phyloP scores from a whole-genome alignment of 2,888 invertebrate genomes.

The Caenorhabditis zanzibari region DNA sequence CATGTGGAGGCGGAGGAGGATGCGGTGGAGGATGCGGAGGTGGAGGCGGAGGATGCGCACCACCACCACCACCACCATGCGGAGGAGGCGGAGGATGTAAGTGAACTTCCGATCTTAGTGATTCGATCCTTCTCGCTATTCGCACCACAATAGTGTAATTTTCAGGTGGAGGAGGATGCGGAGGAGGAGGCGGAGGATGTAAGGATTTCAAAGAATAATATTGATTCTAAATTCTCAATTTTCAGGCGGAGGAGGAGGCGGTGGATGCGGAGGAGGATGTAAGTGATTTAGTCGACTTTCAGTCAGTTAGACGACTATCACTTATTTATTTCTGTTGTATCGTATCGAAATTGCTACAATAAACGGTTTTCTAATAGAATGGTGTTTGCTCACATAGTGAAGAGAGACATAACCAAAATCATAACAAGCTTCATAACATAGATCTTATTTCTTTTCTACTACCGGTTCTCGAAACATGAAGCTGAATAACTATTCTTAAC shows the following conservation, averaged over 20 bases:
- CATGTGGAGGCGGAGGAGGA: conserved; percentile 46
- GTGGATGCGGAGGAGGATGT: conserved; percentile 55
- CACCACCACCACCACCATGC: conserved; percentile 61
- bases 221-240: not conserved
- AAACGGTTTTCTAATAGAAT: conserved; percentile 19
- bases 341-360: conserved; percentile 6
- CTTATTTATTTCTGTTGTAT: conserved; percentile 31
- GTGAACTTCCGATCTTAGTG: not conserved
- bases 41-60: conserved; percentile 44
- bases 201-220: too few relatives aligned
- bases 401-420: conserved; percentile 7
- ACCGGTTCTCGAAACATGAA: not conserved
- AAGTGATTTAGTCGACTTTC: conserved; percentile 27
- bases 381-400: conserved; percentile 19
- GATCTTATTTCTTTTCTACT: not conserved
- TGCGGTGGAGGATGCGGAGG: conserved; percentile 36
- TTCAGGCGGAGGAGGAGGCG: conserved; percentile 61
- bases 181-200: conserved; percentile 54
- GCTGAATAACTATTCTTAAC: not conserved
- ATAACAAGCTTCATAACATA: conserved; percentile 7
- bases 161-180: conserved; percentile 61
- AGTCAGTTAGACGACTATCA: conserved; percentile 11
- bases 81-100: conserved; percentile 60
- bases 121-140: too few relatives aligned
- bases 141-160: not conserved